Base-by-base conservation (phyloP, 30 jellyfish, hydroid and myxozoan species). In the Nemopilema nomurai region DNA sequence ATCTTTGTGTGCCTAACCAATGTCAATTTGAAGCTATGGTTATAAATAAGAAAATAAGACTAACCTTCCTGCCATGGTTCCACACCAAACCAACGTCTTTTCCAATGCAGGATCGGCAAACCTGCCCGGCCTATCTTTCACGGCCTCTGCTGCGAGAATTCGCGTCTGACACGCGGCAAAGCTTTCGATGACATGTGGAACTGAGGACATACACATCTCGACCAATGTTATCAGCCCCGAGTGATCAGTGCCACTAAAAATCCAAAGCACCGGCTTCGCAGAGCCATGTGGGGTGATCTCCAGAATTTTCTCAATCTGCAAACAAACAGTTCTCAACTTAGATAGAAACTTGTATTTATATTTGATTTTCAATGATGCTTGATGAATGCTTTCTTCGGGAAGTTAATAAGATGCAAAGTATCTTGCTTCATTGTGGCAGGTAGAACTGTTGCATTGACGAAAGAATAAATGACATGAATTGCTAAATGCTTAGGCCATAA, bases 51-150 rank as follows among this genome's bases (percentile, higher is more conserved):
- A 32, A 28, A 71, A 1, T 24, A n/a, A 0, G 23, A 27, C 53
- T 93, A 65, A 94, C 99, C 87, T 85, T 62, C 99, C 99, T 41
- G 99, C 28, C 95, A 94, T 89, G 0, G 99, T 94, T 31, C 99
- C 99, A 70, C 91, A 71, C 99, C 99, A 94, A 1, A 94, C 80
- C 31, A 68, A 28, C 32, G 82, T 53, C 23, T 77, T 49, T 31
- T 87, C 80, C 41, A n/a, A 74, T 31, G 53, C 29, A 13, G 94
- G 84, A 50, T 81, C 96, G 18, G 28, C 67, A 51, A 86, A 86
- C 27, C 79, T 41, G 31, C 62, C 77, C 53, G 87, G 62, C 25
- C 51, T 85, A 26, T 70, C 92, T 32, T 73, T 73, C 18, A 76
- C 97, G 30, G 81, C 85, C 81, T 94, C 99, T 18, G 99, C 99